Evolutionary conservation across 2,888 invertebrate species (phyloP), one percentile per base, ranked within the genome.

Genomic region (Teinopalpus imperialis): DNA sequence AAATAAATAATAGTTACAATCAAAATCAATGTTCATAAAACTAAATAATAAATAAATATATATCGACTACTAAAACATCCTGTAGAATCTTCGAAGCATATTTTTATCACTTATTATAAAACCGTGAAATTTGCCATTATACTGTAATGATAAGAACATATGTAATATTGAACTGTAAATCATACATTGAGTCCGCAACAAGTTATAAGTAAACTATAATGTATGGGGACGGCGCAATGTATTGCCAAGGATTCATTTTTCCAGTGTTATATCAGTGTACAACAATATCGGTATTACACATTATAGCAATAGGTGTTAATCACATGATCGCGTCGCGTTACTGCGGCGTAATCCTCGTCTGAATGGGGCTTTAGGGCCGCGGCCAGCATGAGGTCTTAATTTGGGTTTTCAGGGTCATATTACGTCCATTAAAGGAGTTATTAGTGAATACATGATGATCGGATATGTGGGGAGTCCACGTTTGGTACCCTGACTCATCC

Each of bases 31-130:
- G n/a, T n/a, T n/a, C n/a, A n/a, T n/a, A n/a, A n/a, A n/a, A n/a
- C n/a, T n/a, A n/a, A n/a, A n/a, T n/a, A n/a, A n/a, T n/a, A n/a
- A n/a, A n/a, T n/a, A n/a, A n/a, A n/a, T n/a, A n/a, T n/a, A n/a
- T n/a, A n/a, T n/a, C n/a, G n/a, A n/a, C n/a, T n/a, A n/a, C n/a
- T n/a, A n/a, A 8, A 55, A 18, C 72, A 65, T 1, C 56, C 64
- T 64, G 53, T 71, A 57, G 43, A 8, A 20, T 21, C 8, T 59
- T 53, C 48, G 59, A 50, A 55, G 48, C 61, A 61, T 63, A 60
- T 59, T 64, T 61, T 61, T 49, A 45, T 53, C 57, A 52, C 61
- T 59, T 66, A 69, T 69, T 58, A 69, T 57, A 63, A 66, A 55
- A 64, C 67, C 68, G 63, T 72, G 67, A 68, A 68, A 63, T 59